Conservation (phyloP, 2,113 vertebrate species). For the Aegotheles bennettii region DNA sequence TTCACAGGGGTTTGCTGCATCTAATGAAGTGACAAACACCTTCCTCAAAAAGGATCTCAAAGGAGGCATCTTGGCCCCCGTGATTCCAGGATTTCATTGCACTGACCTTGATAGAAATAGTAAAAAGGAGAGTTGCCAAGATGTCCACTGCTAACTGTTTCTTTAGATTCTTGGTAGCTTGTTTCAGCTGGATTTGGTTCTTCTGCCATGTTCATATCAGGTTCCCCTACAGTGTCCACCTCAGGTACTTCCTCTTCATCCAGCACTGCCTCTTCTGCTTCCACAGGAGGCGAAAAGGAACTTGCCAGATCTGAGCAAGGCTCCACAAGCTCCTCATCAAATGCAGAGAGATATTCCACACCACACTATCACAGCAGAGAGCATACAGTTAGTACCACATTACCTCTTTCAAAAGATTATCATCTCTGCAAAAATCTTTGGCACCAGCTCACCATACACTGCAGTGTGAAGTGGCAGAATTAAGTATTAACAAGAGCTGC, state of each 20-base stretch:
- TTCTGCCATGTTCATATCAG: conserved; percentile 22
- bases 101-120: conserved; percentile 97
- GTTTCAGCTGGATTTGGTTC: conserved; percentile 56
- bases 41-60: neutral
- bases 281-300: conserved; percentile 35
- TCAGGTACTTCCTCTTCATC: conserved; percentile 67
- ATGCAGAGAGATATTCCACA: conserved; percentile 86
- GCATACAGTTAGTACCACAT: neutral
- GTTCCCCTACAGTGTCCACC: conserved; percentile 23
- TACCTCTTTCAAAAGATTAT: neutral
- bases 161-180: conserved; percentile 43
- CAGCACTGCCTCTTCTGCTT: conserved; percentile 52
- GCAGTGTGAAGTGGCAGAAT: neutral
- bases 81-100: neutral
- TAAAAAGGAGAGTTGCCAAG: conserved; percentile 85
- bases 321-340: conserved; percentile 85
- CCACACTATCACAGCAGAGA: conserved; percentile 70
- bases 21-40: neutral
- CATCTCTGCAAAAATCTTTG: neutral
- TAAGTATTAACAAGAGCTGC: neutral
- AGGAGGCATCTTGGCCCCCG: neutral
- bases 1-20: neutral
- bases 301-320: conserved; percentile 48
- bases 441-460: neutral
- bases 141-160: conserved; percentile 37